phyloP scores from a whole-genome alignment of 2,113 vertebrate genomes.

The Danionella cerebrum region DNA sequence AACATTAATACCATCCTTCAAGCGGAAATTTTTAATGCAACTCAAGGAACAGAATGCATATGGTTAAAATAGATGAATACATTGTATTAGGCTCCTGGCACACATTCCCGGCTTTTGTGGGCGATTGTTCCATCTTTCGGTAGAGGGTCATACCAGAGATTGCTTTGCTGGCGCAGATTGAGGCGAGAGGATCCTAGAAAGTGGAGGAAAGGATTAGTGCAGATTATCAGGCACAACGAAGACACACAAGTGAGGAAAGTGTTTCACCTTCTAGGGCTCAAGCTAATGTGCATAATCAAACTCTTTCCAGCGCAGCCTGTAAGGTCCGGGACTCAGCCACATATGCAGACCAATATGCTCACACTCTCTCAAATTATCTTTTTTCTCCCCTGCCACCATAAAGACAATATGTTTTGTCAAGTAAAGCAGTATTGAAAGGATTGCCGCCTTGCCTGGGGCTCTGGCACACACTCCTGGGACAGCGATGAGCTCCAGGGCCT shows the following conservation, averaged over 20 bases:
- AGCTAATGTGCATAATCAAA: slow-evolving; percentile 34
- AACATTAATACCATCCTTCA: slow-evolving; percentile 44
- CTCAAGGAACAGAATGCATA: slow-evolving; percentile 27
- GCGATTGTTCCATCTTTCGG: neutral
- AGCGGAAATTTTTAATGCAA: slow-evolving; percentile 45
- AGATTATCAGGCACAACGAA: slow-evolving; percentile 46
- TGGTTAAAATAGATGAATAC: slow-evolving; percentile 20
- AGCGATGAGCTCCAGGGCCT: slow-evolving; percentile 63
- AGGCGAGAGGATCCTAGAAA: slow-evolving; percentile 11
- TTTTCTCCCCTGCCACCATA: slow-evolving; percentile 15
- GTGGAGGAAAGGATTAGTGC: slow-evolving; percentile 35
- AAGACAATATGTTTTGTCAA: slow-evolving; percentile 55
- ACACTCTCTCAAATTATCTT: slow-evolving; percentile 23
- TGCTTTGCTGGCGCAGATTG: neutral
- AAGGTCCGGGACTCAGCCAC: slow-evolving; percentile 6
- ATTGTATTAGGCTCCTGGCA: slow-evolving; percentile 15
- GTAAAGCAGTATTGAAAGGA: slow-evolving; percentile 54
- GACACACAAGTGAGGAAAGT: slow-evolving; percentile 36
- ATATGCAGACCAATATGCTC: slow-evolving; percentile 14
- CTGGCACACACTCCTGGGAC: slow-evolving; percentile 65
- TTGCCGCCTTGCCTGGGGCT: slow-evolving; percentile 59
- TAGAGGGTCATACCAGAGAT: slow-evolving; percentile 3
- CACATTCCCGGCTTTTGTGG: neutral
- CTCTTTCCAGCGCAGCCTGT: neutral
- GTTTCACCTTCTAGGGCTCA: slow-evolving; percentile 29